Conservation (phyloP, 1,140 invertebrate genomes). For the Trichonephila inaurata region DNA sequence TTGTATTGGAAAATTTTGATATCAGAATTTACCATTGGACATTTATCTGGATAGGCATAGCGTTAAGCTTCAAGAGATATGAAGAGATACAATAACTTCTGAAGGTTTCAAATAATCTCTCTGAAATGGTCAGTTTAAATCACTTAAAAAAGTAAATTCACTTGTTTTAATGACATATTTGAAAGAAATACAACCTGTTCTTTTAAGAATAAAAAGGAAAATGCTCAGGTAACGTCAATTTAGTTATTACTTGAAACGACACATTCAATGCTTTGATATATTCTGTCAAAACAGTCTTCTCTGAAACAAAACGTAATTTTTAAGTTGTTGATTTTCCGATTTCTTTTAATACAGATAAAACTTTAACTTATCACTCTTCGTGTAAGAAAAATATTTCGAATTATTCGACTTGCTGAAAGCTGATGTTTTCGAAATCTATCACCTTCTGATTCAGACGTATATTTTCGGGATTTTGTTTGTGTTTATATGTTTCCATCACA, state of each 20-base stretch:
- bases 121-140: no score
- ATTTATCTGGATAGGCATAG: no score
- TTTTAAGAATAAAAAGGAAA: no score
- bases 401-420: not conserved
- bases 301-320: not conserved
- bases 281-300: not conserved
- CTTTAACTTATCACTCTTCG: not conserved
- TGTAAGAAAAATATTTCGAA: not conserved
- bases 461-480: not conserved
- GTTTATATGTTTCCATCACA: not conserved
- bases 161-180: no score
- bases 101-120: no score
- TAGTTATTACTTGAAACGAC: not conserved
- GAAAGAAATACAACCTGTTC: no score
- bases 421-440: slow-evolving; percentile 1
- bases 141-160: no score
- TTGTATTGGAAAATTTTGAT: no score
- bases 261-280: not conserved
- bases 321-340: not conserved
- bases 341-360: not conserved
- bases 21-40: no score
- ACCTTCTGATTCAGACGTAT: not conserved
- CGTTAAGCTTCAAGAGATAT: no score
- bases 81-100: no score
- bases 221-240: not conserved